Base-by-base conservation (phyloP, 2,113 vertebrate genomes). In the Orycteropus afer region DNA sequence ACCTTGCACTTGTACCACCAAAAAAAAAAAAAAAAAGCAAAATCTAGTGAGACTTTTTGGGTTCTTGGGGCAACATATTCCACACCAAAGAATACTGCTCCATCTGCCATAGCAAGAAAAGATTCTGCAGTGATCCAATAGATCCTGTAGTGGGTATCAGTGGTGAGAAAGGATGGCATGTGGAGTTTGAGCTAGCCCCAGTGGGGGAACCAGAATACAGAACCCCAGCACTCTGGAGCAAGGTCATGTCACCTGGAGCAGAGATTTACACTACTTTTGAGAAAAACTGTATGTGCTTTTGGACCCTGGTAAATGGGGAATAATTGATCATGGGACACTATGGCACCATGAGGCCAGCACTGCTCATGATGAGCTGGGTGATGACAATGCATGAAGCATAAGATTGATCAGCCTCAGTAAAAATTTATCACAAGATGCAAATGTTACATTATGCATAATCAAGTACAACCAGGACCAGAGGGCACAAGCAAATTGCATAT, bases 11-110 rank as follows among this genome's bases (percentile, higher is more conserved):
- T 67, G 14, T 49, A 63, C 47, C 12, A 47, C 29, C n/a, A n/a
- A n/a, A n/a, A n/a, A n/a, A n/a, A 78, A 89, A 79, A 57, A 55
- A 96, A 85, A 7, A 25, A 73, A n/a, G 15, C 63, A 82, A 79
- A 81, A 37, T 22, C 32, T 80, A 49, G 20, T 49, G 20, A 76
- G 49, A 12, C 40, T 79, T 49, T 55, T 47, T 42, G 32, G 25
- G 63, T 47, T 71, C 74, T 69, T 1, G 22, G 25, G 1, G 2
- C 23, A 61, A 49, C 32, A 55, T 91, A 29, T 76, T 82, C 53
- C 77, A 25, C 49, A 67, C 40, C 59, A 25, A 87, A 23, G 25
- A 76, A 59, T 42, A 77, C 7, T 61, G 55, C 49, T 59, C 9
- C 32, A 67, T 59, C 67, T 61, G n/a, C 76, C 74, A 77, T 78